A percentile compares a stretch with the other conserved stretches of the same genome.
phyloP scores from a whole-genome alignment of 2,888 invertebrate species.

The Harpalus rubripes region DNA sequence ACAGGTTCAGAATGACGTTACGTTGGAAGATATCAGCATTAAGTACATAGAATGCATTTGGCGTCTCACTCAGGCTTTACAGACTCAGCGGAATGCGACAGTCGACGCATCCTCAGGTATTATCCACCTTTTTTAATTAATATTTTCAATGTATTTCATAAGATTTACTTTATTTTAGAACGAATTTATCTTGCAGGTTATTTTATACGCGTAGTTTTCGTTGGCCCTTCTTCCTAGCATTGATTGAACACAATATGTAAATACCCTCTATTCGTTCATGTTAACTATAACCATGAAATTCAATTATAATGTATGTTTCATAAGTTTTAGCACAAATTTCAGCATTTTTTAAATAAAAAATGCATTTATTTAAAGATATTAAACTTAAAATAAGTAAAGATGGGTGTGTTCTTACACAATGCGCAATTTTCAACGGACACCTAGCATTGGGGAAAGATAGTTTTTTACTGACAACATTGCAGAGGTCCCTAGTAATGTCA shows the following conservation, averaged over 20 bases:
- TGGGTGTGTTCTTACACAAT: too few species aligned
- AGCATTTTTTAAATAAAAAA: too few species aligned
- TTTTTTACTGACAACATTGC: too few species aligned
- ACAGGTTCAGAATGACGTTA: conserved; percentile 64
- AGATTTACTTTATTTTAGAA: conserved; percentile 56
- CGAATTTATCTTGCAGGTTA: conserved; percentile 60
- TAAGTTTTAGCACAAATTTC: too few species aligned
- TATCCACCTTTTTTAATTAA: conserved; percentile 66
- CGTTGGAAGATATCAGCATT: conserved; percentile 54
- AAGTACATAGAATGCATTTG: conserved; percentile 64
- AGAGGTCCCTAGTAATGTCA: too few species aligned
- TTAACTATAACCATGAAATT: conserved; percentile 20
- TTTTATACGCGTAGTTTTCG: conserved; percentile 65
- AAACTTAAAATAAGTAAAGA: too few species aligned
- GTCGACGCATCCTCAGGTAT: conserved; percentile 68
- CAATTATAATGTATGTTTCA: too few species aligned
- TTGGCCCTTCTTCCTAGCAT: conserved; percentile 66
- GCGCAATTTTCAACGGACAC: too few species aligned
- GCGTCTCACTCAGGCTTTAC: conserved; percentile 68
- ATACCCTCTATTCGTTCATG: conserved; percentile 18
- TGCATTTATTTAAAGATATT: too few species aligned
- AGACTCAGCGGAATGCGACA: conserved; percentile 66
- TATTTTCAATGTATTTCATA: conserved; percentile 59
- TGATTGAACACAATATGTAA: conserved; percentile 60
- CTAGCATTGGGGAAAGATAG: too few species aligned